Percentiles rank a stretch among this genome's conserved stretches.
phyloP scores from a whole-genome alignment of 2,888 invertebrate species.

The Slavum lentiscoides region DNA sequence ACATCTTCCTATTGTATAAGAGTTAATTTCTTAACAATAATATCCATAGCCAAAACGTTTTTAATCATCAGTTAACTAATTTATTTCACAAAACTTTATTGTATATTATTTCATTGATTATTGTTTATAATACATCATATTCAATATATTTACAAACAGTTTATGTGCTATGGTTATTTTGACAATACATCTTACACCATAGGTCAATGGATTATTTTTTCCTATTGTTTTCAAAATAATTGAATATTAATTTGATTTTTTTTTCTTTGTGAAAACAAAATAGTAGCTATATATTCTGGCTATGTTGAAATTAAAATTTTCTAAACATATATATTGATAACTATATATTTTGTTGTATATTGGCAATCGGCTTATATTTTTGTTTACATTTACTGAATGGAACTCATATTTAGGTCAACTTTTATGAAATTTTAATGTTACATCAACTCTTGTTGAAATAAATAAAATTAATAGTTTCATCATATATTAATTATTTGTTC shows the following conservation, averaged over 20 bases:
- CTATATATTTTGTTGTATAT: not conserved
- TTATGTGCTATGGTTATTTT: not conserved
- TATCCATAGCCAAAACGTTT: not conserved
- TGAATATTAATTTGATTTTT: not conserved
- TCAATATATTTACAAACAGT: constrained; percentile 12
- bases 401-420: no score
- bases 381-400: not conserved
- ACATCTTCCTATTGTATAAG: no score
- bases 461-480: no score
- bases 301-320: not conserved
- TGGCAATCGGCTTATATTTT: not conserved
- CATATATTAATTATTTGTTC: no score
- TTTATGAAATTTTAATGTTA: no score
- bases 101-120: not conserved
- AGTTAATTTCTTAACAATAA: not conserved
- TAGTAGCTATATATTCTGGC: not conserved
- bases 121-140: not conserved
- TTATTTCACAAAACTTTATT: constrained; percentile 22
- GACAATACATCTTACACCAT: constrained; percentile 5
- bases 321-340: not conserved
- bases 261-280: not conserved
- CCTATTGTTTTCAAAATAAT: constrained; percentile 7
- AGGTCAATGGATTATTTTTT: constrained; percentile 1
- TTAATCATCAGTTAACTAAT: not conserved
- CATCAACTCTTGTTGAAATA: no score